A percentile compares a stretch with the other conserved stretches of the same genome.
Conservation (phyloP, 2,113 vertebrate genomes). For the Odobenus rosmarus region DNA sequence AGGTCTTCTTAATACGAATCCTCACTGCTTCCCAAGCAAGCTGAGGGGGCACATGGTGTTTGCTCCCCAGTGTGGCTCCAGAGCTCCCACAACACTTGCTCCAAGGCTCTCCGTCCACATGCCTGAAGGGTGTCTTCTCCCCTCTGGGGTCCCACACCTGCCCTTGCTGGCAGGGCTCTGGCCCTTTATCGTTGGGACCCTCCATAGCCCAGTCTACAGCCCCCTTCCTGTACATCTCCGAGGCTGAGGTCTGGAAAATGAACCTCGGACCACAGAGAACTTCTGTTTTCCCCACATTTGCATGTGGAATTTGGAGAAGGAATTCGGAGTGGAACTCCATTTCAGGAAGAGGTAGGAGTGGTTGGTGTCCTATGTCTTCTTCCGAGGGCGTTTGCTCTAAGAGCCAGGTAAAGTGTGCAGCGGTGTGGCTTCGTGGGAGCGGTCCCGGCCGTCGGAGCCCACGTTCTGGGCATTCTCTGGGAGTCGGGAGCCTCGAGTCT, state of each 20-base stretch:
- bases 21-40: accelerated
- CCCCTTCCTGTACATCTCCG: background rate
- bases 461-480: background rate
- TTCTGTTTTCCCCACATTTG: accelerated
- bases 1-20: accelerated
- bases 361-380: accelerated
- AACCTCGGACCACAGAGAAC: background rate
- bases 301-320: accelerated
- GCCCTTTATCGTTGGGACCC: background rate
- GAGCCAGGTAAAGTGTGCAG: background rate
- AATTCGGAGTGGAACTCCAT: accelerated
- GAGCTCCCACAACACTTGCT: background rate
- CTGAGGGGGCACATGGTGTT: background rate
- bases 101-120: accelerated
- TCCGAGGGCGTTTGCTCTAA: accelerated
- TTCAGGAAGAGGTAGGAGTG: accelerated
- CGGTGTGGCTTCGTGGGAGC: accelerated
- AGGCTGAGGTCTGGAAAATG: background rate
- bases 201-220: accelerated
- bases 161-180: background rate
- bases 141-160: background rate
- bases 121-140: background rate
- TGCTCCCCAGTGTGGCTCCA: accelerated
- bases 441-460: background rate
- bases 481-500: background rate